Base-by-base conservation (phyloP, 1,140 invertebrate species). In the Diprion similis region DNA sequence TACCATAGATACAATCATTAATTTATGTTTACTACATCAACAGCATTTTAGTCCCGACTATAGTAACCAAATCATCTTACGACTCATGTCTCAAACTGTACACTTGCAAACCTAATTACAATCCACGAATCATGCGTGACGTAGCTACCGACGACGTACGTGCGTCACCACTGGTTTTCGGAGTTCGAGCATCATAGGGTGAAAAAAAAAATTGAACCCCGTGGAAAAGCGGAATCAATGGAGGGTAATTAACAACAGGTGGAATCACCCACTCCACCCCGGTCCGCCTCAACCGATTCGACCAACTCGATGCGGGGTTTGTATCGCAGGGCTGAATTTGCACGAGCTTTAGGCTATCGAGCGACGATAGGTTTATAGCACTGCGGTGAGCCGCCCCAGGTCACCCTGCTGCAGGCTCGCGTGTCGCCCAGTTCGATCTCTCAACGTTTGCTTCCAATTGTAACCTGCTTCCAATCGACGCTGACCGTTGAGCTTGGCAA, bases 161-260 rank as follows among this genome's bases (percentile, higher is more conserved):
- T 37, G n/a, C 24, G 6, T 37, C 24, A 37, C 24, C 24, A 37
- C 11, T 15, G 51, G 51, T 4, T 59, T 59, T 59, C 51, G 51
- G 51, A 59, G 51, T 59, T 59, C 51, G 8, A 59, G 51, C 51
- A 59, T 37, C 24, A 37, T 37, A 37, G 24, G 24, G n/a, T 59
- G 11, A 59, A 59, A 59, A 51, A 51, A 51, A 59, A 59, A 6
- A 15, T 59, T 13, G 51, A 59, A 59, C 11, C 51, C 51, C 51
- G 11, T 13, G 51, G 6, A 59, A 17, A 59, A 37, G 24, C 24
- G 51, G 51, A 59, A 59, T 59, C 51, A 59, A 59, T 59, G 51
- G 51, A 59, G 51, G 51, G 51, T 59, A 59, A 59, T 59, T 59
- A 59, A 59, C 51, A 59, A 59, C 51, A 59, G 51, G 51, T 59